Base-by-base conservation (phyloP, 2,888 invertebrate genomes). In the Zygogramma bicolorata region DNA sequence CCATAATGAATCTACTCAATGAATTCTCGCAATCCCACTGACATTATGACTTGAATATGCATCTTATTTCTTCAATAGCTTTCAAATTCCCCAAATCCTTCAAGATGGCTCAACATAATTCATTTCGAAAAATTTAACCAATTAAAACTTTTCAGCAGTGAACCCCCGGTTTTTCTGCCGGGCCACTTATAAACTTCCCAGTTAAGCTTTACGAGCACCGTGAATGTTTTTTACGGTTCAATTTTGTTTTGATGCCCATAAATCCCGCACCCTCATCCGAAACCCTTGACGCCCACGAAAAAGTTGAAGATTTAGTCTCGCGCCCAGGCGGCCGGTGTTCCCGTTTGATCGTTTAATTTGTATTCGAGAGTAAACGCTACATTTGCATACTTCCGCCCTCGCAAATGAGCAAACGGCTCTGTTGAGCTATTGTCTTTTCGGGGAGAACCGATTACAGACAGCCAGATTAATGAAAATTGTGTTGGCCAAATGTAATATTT, bases 301-400 rank as follows among this genome's bases (percentile, higher is more conserved):
- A 53, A 5, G 53, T 27, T 53, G 53, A 53, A 53, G 53, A 53
- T 25, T n/a, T 53, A 53, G 10, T 18, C 18, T 10, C 27, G 27
- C n/a, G 27, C 27, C 53, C 27, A 27, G n/a, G 53, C 53, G 25
- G 53, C 20, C 73, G 59, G 53, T 27, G 59, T 62, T 63, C n/a
- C 27, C 59, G 25, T 75, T 75, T 73, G 73, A 75, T 73, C 68
- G 71, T 74, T 74, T 71, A 70, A 74, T 73, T 75, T 74, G 70
- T 70, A 75, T 74, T 73, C 67, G 58, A 73, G 67, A 68, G 71
- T 69, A 67, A 70, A 68, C 67, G 68, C 53, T 65, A 67, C 61
- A 74, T 75, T 71, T 71, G 71, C 73, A 75, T 73, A 75, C 68
- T 74, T 74, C 73, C 73, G 65, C 46, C 61, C 25, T 46, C 42